A percentile compares a stretch with the other conserved stretches of the same genome.
phyloP scores from a whole-genome alignment of 2,797 vertebrate genomes.

The Protosalanx chinensis region DNA sequence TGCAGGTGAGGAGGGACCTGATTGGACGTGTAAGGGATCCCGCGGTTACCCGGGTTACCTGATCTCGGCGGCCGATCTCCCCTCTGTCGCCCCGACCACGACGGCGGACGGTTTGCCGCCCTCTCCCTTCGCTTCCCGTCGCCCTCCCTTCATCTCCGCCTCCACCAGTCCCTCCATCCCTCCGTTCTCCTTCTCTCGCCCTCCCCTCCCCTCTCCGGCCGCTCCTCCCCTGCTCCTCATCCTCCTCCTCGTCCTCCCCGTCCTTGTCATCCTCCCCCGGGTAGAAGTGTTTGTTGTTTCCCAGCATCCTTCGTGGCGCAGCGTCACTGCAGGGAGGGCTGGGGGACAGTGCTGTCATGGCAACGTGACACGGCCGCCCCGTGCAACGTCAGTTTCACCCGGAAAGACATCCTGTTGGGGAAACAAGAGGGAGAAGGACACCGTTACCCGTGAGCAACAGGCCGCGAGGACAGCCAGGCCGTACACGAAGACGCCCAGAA shows the following conservation, averaged over 20 bases:
- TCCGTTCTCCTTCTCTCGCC: slow-evolving; percentile 60
- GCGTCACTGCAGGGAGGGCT: slow-evolving; percentile 83
- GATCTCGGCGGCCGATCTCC: slow-evolving; percentile 65
- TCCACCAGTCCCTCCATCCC: slow-evolving; percentile 61
- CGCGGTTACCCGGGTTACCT: slow-evolving; percentile 63
- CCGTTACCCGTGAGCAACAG: no score
- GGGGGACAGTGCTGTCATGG: slow-evolving; percentile 81
- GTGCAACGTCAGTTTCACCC: slow-evolving; percentile 72
- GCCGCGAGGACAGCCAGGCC: neutral
- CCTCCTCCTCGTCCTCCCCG: slow-evolving; percentile 70
- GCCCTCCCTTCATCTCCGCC: slow-evolving; percentile 60
- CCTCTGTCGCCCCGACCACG: slow-evolving; percentile 72
- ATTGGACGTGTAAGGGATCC: slow-evolving; percentile 58
- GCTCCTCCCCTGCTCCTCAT: slow-evolving; percentile 31
- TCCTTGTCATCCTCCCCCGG: slow-evolving; percentile 82
- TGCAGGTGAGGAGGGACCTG: slow-evolving; percentile 63
- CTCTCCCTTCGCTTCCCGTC: slow-evolving; percentile 68
- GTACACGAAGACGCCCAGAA: neutral
- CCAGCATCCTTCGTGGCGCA: slow-evolving; percentile 76
- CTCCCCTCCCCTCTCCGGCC: slow-evolving; percentile 46
- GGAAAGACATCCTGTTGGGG: slow-evolving; percentile 59
- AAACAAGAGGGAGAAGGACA: slow-evolving; percentile 52
- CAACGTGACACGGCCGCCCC: slow-evolving; percentile 69
- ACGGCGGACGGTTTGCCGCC: slow-evolving; percentile 70
- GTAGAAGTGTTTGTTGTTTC: slow-evolving; percentile 81